Conservation (phyloP, 1,140 invertebrate species). For the Cotesia glomerata region DNA sequence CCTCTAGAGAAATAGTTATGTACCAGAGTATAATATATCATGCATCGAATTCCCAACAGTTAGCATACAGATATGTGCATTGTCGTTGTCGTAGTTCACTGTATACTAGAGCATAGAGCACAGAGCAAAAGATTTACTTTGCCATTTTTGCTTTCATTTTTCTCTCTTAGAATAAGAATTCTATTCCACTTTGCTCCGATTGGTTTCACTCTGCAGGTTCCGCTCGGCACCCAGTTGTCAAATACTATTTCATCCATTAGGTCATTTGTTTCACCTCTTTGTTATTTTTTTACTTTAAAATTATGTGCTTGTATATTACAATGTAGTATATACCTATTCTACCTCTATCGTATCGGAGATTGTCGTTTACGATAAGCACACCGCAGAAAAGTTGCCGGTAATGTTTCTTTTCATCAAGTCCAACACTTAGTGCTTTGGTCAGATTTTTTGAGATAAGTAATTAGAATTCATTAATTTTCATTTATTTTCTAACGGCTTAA, state of each 20-base stretch:
- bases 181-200: conserved; percentile 22
- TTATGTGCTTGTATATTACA: conserved; percentile 25
- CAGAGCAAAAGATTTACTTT: neutral
- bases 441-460: no score
- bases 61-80: neutral
- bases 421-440: no score
- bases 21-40: neutral
- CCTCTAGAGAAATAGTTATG: neutral
- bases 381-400: conserved; percentile 2
- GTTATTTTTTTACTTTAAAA: conserved; percentile 26
- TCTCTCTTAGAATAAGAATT: neutral
- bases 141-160: neutral
- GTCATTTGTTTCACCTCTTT: conserved; percentile 37
- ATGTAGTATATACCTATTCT: neutral
- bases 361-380: conserved; percentile 21
- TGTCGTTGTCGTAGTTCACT: neutral
- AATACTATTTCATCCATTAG: conserved; percentile 22
- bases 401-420: no score
- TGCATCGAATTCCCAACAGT: neutral
- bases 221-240: conserved; percentile 28
- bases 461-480: no score
- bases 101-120: neutral
- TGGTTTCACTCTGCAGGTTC: conserved; percentile 29
- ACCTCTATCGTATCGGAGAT: conserved; percentile 10
- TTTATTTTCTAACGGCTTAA: no score